Evolutionary conservation across 2,797 vertebrate species (phyloP).

Genomic region (Phylloscopus collybita): DNA sequence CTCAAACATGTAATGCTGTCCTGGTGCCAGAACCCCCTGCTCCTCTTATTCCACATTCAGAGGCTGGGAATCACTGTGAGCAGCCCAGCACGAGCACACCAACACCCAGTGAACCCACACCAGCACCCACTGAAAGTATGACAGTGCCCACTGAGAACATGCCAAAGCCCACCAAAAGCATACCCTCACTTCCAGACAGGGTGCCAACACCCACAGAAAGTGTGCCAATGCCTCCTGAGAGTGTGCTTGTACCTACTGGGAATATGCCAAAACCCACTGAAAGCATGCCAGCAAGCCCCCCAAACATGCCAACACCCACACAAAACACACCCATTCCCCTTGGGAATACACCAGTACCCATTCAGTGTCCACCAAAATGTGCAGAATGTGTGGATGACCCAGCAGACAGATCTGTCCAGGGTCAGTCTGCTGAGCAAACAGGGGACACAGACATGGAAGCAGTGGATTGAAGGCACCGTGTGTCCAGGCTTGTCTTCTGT

Average conservation of each 20-base stretch:
- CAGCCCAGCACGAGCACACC: not conserved
- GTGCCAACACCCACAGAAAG: not conserved
- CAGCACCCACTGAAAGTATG: not conserved
- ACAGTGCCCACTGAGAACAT: rapidly evolving
- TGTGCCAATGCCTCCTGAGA: not conserved
- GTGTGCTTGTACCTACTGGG: not conserved
- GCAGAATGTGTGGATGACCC: not conserved
- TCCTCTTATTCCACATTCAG: not conserved
- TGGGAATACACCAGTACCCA: not conserved
- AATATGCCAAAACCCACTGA: not conserved
- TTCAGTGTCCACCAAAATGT: not conserved
- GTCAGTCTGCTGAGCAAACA: not conserved
- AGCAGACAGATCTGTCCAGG: not conserved
- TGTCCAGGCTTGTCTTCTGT: not conserved
- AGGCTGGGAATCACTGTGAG: not conserved
- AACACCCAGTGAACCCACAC: not conserved
- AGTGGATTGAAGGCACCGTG: conserved; percentile 49
- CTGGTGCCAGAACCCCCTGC: not conserved
- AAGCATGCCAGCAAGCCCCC: not conserved
- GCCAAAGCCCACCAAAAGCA: not conserved
- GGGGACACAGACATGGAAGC: conserved; percentile 65
- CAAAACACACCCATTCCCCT: not conserved
- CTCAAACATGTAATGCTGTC: rapidly evolving
- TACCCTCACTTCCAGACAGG: rapidly evolving
- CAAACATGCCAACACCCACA: not conserved